Evolutionary conservation across 2,113 vertebrate species (phyloP).

Genomic region (Apistogramma diplotaenia): DNA sequence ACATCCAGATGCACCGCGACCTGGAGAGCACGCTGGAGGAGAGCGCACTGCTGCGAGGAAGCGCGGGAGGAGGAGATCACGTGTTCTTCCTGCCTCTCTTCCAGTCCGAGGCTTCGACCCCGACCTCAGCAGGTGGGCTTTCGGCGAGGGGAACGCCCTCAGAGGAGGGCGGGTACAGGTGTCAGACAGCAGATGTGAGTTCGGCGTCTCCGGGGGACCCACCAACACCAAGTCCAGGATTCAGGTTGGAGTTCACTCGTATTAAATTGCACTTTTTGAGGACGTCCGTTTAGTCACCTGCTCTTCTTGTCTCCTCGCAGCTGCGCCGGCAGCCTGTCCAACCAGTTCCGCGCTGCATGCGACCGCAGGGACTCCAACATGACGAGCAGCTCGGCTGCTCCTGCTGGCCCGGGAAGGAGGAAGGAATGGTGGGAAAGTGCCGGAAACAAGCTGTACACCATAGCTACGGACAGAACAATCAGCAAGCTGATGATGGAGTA

Average conservation of each 20-base stretch:
- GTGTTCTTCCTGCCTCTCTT: slow-evolving; percentile 90
- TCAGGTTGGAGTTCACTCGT: slow-evolving; percentile 12
- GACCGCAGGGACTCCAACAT: slow-evolving; percentile 57
- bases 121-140: slow-evolving; percentile 80
- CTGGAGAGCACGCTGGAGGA: slow-evolving; percentile 86
- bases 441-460: slow-evolving; percentile 93
- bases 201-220: slow-evolving; percentile 73
- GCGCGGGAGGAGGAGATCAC: slow-evolving; percentile 60
- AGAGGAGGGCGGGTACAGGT: slow-evolving; percentile 81
- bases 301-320: slow-evolving; percentile 5
- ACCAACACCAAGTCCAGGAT: slow-evolving; percentile 68
- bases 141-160: slow-evolving; percentile 87
- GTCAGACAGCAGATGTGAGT: slow-evolving; percentile 55
- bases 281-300: neutral
- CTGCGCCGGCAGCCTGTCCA: slow-evolving; percentile 67
- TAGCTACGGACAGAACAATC: slow-evolving; percentile 92
- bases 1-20: slow-evolving; percentile 96
- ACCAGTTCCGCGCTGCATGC: slow-evolving; percentile 69
- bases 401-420: slow-evolving; percentile 68
- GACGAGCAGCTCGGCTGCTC: slow-evolving; percentile 69
- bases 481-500: slow-evolving; percentile 95
- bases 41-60: slow-evolving; percentile 59
- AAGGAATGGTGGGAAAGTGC: slow-evolving; percentile 99
- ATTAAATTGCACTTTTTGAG: neutral
- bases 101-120: slow-evolving; percentile 87